Conservation (phyloP, 2,797 vertebrate species). For the Harpagifer antarcticus region DNA sequence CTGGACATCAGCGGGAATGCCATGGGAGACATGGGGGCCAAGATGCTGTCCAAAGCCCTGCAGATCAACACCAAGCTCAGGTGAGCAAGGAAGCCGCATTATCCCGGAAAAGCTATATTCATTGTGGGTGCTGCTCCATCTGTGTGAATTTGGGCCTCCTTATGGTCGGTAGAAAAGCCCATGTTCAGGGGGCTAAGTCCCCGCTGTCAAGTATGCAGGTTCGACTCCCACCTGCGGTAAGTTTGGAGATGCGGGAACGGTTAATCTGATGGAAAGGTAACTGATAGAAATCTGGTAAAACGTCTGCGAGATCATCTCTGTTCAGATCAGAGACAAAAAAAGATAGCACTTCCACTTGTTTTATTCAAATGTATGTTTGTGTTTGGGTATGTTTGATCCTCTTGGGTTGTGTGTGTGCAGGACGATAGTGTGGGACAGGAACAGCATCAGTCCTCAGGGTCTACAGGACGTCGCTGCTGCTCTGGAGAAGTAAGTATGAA, state of each 20-base stretch:
- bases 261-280: no score
- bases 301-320: no score
- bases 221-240: no score
- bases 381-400: no score
- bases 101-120: rapidly evolving
- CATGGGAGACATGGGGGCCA: conserved; percentile 98
- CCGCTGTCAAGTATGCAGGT: no score
- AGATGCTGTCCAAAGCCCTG: conserved; percentile 97
- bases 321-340: no score
- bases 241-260: no score
- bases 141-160: neutral
- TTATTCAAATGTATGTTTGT: neutral
- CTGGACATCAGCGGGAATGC: conserved; percentile 97
- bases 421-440: conserved; percentile 96
- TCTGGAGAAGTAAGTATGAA: conserved; percentile 92
- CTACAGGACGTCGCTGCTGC: conserved; percentile 96
- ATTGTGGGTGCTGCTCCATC: neutral
- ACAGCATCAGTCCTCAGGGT: conserved; percentile 93
- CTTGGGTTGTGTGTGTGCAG: conserved; percentile 72
- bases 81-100: conserved; percentile 67
- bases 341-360: no score
- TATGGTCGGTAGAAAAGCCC: no score
- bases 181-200: no score
- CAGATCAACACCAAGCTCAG: conserved; percentile 99
- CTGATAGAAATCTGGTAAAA: no score